Evolutionary conservation across 2,113 vertebrate genomes (phyloP), one percentile per base, ranked within the genome.

Genomic region (Uropsilus gracilis): DNA sequence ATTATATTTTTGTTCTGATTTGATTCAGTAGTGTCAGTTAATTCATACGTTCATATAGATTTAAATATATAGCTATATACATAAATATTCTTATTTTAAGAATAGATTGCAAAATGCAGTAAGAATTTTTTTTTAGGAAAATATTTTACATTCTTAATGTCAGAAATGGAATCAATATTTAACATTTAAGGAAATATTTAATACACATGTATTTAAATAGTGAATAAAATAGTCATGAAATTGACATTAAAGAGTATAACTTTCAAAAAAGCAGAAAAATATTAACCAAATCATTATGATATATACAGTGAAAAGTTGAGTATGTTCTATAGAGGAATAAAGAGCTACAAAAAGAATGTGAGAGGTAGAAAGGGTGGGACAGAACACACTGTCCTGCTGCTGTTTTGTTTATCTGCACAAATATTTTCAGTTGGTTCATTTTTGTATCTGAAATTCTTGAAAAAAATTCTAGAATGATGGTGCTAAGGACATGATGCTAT

Each of bases 321-420:
- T 13, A 69, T 37, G 4, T 48, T 80, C 13, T 57, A 42, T 6
- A 6, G 22, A 91, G 13, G 2, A 77, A 83, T 30, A 82, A 71
- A 72, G 26, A 71, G 2, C 26, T 57, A 6, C 34, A 9, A 39
- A 57, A 69, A 63, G 14, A 8, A 46, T 3, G 3, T 8, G 71
- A 50, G 0, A 48, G 16, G 18, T 50, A 0, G 6, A 10, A 13
- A 12, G 6, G 37, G 1, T 57, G 4, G 66, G 46, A 22, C n/a
- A 92, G 77, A 75, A 63, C 26, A 30, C 32, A 69, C 5, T 63
- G 46, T n/a, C 20, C 2, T 68, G 5, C 5, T 86, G n/a, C n/a
- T n/a, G n/a, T 89, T 90, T 22, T 26, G 22, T 16, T 44, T 68
- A 2, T 57, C 8, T 81, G 61, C 3, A 61, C 28, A 90, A 37